Base-by-base conservation (phyloP, 2,113 vertebrate genomes). In the Lepus europaeus region DNA sequence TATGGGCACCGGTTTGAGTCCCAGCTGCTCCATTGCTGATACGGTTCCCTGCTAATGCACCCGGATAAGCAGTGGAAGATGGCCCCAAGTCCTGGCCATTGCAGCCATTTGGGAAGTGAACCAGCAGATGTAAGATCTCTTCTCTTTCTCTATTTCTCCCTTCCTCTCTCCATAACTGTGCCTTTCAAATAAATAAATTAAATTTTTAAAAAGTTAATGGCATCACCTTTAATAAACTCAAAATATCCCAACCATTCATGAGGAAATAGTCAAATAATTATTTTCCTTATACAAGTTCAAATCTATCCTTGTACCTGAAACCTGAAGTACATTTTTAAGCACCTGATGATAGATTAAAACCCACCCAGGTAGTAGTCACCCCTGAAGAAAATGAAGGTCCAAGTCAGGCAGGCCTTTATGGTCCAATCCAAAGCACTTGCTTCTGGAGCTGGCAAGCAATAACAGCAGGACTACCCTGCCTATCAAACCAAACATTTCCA, bases 231-330 rank as follows among this genome's bases (percentile, higher is more conserved):
- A 87, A 94, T 25, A 85, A 74, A 90, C 22, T 72, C 17, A 90
- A 80, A 92, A 90, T 73, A 92, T 74, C 49, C 56, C 39, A 89
- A 73, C n/a, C 85, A 85, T 73, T 69, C n/a, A 90, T 6, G 9
- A 7, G 33, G 31, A 93, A 93, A 91, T 80, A 29, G 80, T 92
- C 66, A 33, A 76, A 92, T 33, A 64, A 76, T 9, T 61, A 10
- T 45, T 88, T 94, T 78, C 80, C 25, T 87, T 85, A 81, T 78
- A 88, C 39, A 76, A 64, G 74, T 93, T 72, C 82, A 92, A 95
- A 92, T 66, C 64, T 76, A 89, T 61, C 81, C 68, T 9, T 13
- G 13, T 23, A 49, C n/a, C 53, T 72, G 16, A 51, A 31, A 14
- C 74, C 16, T 23, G 31, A 82, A 3, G 20, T 63, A 45, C 82